Evolutionary conservation across 2,888 invertebrate species (phyloP).

Genomic region (Polyommatus icarus): DNA sequence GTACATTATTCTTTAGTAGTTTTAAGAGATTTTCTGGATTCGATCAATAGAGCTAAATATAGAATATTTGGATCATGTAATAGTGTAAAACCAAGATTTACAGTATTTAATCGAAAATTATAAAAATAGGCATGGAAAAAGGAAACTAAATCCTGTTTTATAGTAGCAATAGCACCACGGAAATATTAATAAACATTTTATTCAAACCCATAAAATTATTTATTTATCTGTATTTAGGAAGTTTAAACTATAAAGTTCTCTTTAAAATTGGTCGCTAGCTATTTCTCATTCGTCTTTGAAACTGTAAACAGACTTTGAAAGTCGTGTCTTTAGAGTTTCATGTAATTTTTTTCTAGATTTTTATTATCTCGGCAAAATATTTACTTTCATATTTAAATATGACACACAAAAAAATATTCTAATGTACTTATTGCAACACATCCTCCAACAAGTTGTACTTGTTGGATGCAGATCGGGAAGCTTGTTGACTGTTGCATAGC

Average conservation of each 20-base stretch:
- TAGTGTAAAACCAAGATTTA: not conserved
- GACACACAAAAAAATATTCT: not conserved
- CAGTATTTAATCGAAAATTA: not conserved
- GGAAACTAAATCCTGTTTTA: not conserved
- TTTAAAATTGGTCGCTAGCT: not conserved
- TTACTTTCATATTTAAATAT: not conserved
- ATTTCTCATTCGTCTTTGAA: not conserved
- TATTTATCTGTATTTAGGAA: not conserved
- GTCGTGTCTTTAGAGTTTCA: not conserved
- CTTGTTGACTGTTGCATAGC: not conserved
- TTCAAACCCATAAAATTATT: not conserved
- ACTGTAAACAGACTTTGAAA: not conserved
- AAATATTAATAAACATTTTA: not conserved
- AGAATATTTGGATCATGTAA: not conserved
- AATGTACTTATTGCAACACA: not conserved
- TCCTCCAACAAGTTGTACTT: not conserved
- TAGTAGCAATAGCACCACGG: not conserved
- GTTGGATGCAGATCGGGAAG: not conserved
- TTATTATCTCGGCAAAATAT: not conserved
- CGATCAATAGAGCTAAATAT: not conserved
- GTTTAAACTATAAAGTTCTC: constrained; percentile 2
- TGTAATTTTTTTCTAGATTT: not conserved
- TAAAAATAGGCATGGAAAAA: not conserved
- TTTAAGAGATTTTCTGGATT: not conserved
- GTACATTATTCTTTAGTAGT: not conserved